phyloP scores from a whole-genome alignment of 2,888 invertebrate genomes.

The Aleiodes testaceus region DNA sequence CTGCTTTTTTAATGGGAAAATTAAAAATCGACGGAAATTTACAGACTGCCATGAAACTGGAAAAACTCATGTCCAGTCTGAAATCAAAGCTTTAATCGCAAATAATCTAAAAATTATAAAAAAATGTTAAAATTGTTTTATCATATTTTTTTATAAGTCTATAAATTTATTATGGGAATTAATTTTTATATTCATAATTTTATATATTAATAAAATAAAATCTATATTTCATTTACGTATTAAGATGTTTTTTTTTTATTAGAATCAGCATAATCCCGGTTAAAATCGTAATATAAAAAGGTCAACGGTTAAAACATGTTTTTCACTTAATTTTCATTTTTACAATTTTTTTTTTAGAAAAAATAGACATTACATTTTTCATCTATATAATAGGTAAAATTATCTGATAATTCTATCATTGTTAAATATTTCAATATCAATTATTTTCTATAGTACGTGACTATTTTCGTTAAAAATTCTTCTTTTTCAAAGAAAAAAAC shows the following conservation, averaged over 20 bases:
- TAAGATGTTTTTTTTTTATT: conserved; percentile 26
- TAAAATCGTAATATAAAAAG: conserved; percentile 38
- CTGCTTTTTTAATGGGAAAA: conserved; percentile 97
- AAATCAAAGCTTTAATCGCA: conserved; percentile 78
- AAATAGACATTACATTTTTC: conserved; percentile 32
- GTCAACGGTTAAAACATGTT: conserved; percentile 23
- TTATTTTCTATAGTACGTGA: conserved; percentile 13
- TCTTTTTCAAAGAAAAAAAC: no score
- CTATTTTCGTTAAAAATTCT: not conserved
- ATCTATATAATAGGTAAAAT: conserved; percentile 19
- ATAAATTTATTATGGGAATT: conserved; percentile 12
- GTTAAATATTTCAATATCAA: conserved; percentile 10
- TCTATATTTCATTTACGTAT: not conserved
- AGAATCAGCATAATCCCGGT: conserved; percentile 23
- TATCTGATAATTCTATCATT: conserved; percentile 17
- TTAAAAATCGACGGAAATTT: conserved; percentile 94
- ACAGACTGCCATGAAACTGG: conserved; percentile 95
- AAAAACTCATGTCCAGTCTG: conserved; percentile 89
- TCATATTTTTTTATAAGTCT: conserved; percentile 1
- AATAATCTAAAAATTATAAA: not conserved
- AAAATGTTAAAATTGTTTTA: conserved; percentile 20
- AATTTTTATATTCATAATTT: conserved; percentile 18
- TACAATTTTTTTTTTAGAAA: conserved; percentile 31
- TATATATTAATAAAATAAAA: conserved; percentile 12
- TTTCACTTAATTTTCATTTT: conserved; percentile 11